These are phyloP conservation scores for Lissocephala sabroskyi DNA, from an alignment of 2,888 invertebrate genomes.

Conservation along the genomic window DNA sequence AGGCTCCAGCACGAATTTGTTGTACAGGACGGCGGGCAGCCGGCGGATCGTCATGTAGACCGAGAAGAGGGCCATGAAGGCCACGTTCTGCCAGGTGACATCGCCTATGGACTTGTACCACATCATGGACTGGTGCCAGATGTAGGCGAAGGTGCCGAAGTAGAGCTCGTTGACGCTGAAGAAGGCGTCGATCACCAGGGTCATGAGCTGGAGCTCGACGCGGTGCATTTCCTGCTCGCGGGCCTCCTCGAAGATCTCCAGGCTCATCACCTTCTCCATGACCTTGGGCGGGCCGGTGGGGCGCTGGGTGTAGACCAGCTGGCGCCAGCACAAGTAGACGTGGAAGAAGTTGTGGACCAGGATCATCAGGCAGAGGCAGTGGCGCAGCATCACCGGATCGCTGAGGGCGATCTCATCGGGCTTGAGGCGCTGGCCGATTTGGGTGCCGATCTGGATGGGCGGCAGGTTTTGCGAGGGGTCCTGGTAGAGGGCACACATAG, in stretches of 20 bases:
- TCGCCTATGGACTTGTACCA: constrained; percentile 23
- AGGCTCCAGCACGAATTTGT: constrained; percentile 25
- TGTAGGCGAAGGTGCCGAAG: constrained; percentile 11
- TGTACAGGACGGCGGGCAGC: constrained; percentile 31
- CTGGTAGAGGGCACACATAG: too few relatives aligned
- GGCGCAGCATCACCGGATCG: constrained; percentile 39
- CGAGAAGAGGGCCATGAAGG: constrained; percentile 25
- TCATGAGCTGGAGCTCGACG: constrained; percentile 15
- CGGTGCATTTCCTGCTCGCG: constrained; percentile 21
- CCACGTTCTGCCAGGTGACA: constrained; percentile 36
- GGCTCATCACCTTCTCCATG: constrained; percentile 16
- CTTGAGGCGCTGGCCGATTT: constrained; percentile 8
- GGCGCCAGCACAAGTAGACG: constrained; percentile 31
- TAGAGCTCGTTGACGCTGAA: constrained; percentile 36
- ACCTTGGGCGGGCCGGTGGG: background rate
- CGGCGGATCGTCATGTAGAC: constrained; percentile 28
- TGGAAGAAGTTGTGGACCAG: constrained; percentile 22
- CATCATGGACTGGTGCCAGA: constrained; percentile 22
- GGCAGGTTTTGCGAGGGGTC: too few relatives aligned
- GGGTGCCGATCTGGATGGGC: background rate
- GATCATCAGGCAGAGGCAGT: constrained; percentile 26
- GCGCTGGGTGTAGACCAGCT: constrained; percentile 13
- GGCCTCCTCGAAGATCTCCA: constrained; percentile 5
- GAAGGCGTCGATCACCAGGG: constrained; percentile 19
- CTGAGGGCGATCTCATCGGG: background rate